phyloP scores from a whole-genome alignment of 2,888 invertebrate species.

The Caenorhabditis panamensis region DNA sequence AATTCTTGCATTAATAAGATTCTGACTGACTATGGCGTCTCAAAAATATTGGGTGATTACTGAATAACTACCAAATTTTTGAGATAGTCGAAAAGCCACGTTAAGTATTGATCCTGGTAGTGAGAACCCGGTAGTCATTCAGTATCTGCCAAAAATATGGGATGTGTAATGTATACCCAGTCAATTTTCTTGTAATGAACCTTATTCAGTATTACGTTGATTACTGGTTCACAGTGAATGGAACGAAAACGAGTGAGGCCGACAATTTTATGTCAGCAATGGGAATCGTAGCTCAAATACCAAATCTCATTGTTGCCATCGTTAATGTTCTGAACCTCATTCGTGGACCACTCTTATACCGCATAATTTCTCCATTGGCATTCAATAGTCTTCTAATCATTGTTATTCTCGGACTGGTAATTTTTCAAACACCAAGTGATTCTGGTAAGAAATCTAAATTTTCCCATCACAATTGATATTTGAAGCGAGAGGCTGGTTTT shows the following conservation, averaged over 20 bases:
- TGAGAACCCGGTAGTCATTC: too few species aligned
- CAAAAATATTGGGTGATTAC: too few species aligned
- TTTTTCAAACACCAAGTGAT: slow-evolving; percentile 81
- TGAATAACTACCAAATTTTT: too few species aligned
- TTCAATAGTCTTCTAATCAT: slow-evolving; percentile 81
- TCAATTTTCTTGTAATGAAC: not conserved
- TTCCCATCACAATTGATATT: not conserved
- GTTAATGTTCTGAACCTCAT: slow-evolving; percentile 76
- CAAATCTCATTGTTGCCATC: slow-evolving; percentile 91
- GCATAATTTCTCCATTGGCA: slow-evolving; percentile 86
- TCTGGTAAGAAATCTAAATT: slow-evolving; percentile 43
- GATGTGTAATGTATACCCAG: too few species aligned
- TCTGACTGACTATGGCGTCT: too few species aligned
- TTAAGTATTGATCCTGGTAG: too few species aligned
- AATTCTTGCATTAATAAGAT: too few species aligned
- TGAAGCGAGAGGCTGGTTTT: slow-evolving; percentile 82
- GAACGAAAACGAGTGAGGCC: slow-evolving; percentile 83
- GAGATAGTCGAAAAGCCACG: too few species aligned
- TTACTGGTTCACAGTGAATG: slow-evolving; percentile 87
- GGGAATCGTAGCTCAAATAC: slow-evolving; percentile 92
- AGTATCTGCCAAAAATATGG: too few species aligned
- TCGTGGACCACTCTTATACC: slow-evolving; percentile 90
- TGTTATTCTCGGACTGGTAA: slow-evolving; percentile 82
- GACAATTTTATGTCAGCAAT: slow-evolving; percentile 90
- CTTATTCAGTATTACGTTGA: slow-evolving; percentile 85